Evolutionary conservation across 2,797 vertebrate species (phyloP).

Genomic region (Ispidina lecontei): DNA sequence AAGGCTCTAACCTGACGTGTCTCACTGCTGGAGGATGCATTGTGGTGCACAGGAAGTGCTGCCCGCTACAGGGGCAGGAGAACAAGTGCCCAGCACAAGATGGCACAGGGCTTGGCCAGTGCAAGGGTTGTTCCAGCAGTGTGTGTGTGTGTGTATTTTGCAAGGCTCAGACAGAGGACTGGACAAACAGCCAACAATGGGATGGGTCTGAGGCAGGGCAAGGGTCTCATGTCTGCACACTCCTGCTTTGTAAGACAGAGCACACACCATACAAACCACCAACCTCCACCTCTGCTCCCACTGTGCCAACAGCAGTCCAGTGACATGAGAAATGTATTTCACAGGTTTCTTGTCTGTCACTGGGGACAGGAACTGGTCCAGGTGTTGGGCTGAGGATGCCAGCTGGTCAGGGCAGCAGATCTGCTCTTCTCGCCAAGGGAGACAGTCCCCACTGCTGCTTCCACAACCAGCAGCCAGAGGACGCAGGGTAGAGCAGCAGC

Average conservation of each 20-base stretch:
- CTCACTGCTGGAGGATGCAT: not conserved
- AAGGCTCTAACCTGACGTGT: not conserved
- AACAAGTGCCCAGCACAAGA: not conserved
- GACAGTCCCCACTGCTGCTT: fast-evolving
- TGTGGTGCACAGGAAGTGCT: not conserved
- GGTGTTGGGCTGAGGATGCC: not conserved
- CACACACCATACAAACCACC: not conserved
- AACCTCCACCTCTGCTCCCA: not conserved
- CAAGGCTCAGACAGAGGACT: not conserved
- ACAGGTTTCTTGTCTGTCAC: not conserved
- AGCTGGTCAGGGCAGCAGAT: not conserved
- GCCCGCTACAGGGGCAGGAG: not conserved
- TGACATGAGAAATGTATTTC: not conserved
- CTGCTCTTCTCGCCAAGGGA: not conserved
- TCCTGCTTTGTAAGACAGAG: not conserved
- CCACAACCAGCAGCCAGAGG: not conserved
- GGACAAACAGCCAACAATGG: not conserved
- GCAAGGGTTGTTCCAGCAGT: not conserved
- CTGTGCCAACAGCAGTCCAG: not conserved
- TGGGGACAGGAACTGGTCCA: not conserved
- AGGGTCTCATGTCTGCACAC: not conserved
- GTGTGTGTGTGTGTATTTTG: not conserved
- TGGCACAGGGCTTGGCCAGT: not conserved
- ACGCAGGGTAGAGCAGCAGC: not conserved
- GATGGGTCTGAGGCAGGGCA: not conserved